Evolutionary conservation across 1,140 invertebrate species (phyloP).

Genomic region (Drosophila sp.): DNA sequence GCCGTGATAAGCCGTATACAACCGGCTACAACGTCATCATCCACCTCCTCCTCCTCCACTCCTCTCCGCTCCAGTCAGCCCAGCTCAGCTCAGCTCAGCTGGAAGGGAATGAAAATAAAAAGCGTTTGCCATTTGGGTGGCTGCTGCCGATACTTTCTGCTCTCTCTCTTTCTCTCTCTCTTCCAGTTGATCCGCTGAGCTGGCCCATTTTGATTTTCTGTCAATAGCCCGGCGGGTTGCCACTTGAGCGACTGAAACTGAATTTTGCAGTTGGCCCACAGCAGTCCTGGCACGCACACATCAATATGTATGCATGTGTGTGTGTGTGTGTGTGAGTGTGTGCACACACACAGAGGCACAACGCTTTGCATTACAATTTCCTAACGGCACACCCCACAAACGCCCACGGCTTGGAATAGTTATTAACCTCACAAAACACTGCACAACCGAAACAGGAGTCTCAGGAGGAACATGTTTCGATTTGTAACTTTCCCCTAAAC

Average conservation of each 20-base stretch:
- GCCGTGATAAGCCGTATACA: constrained; percentile 76
- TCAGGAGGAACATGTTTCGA: background rate
- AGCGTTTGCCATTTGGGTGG: constrained; percentile 71
- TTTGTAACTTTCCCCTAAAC: too few species aligned
- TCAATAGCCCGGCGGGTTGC: constrained; percentile 74
- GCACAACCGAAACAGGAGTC: constrained; percentile 9
- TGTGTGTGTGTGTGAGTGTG: background rate
- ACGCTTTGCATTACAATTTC: constrained; percentile 76
- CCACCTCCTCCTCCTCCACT: background rate
- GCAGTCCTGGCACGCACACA: constrained; percentile 34
- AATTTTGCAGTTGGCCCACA: constrained; percentile 69
- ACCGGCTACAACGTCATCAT: constrained; percentile 24
- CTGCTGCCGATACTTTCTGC: constrained; percentile 5
- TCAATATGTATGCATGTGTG: background rate
- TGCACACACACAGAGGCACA: constrained; percentile 33
- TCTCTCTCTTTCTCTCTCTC: background rate
- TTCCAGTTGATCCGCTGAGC: constrained; percentile 31
- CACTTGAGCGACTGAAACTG: constrained; percentile 74
- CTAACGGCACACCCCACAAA: constrained; percentile 37
- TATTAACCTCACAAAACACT: constrained; percentile 72
- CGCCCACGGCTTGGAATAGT: constrained; percentile 64
- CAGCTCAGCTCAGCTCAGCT: constrained; percentile 14
- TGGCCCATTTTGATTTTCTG: constrained; percentile 69
- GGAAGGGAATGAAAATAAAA: constrained; percentile 28
- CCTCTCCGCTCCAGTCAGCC: background rate